These are phyloP conservation scores for Pandemis heparana DNA, from an alignment of 2,888 invertebrate genomes.

Conservation along the genomic window DNA sequence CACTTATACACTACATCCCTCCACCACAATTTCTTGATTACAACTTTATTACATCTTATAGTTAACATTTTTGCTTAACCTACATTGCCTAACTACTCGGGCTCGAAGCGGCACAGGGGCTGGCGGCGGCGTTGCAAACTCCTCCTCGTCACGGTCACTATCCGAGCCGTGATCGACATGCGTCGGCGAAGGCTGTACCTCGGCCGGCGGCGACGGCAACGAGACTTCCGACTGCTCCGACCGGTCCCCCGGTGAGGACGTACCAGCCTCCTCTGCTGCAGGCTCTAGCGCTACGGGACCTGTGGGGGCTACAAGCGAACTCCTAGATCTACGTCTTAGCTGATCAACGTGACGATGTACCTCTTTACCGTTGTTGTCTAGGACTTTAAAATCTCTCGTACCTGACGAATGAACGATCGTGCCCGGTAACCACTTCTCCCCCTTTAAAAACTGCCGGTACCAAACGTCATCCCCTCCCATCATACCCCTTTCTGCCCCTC, in stretches of 20 bases:
- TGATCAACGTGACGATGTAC: conserved; percentile 8
- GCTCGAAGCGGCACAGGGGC: neutral
- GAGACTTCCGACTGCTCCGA: neutral
- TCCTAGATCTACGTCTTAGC: neutral
- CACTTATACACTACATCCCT: too few species aligned
- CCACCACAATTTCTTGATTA: too few species aligned
- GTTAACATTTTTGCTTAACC: conserved; percentile 3
- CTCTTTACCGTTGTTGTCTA: neutral
- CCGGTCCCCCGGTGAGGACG: neutral
- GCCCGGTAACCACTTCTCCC: conserved; percentile 11
- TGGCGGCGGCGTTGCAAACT: too few species aligned
- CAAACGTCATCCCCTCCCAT: neutral
- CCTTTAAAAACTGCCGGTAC: conserved; percentile 14
- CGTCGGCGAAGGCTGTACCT: too few species aligned
- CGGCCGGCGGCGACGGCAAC: neutral
- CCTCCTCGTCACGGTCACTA: too few species aligned
- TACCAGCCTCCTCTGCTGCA: neutral
- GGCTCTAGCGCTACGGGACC: neutral
- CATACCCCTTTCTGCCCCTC: neutral
- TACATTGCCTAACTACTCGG: conserved; percentile 1
- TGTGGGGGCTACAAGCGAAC: neutral
- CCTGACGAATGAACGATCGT: neutral
- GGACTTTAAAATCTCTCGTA: neutral
- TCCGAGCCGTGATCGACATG: neutral
- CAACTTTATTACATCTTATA: neutral